A percentile compares a stretch with the other conserved stretches of the same genome.
phyloP scores from a whole-genome alignment of 2,797 vertebrate genomes.

The Choloepus didactylus region DNA sequence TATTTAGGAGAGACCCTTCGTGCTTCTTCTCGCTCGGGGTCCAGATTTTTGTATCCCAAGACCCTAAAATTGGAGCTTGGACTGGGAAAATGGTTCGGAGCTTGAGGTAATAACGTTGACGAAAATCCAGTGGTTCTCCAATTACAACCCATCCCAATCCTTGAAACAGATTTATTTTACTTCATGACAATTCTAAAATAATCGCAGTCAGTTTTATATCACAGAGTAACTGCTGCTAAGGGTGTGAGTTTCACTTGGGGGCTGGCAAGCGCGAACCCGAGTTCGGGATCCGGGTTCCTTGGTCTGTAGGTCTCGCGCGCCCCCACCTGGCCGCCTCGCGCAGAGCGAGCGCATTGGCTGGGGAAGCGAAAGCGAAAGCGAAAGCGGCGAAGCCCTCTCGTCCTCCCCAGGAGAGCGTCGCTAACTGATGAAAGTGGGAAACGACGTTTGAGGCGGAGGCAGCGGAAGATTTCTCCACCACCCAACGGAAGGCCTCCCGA shows the following conservation, averaged over 20 bases:
- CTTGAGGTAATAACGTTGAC: not conserved
- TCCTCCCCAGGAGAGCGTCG: rapidly evolving
- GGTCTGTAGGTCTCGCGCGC: not conserved
- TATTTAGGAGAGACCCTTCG: not conserved
- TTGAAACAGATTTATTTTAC: not conserved
- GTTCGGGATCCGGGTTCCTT: rapidly evolving
- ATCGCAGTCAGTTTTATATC: not conserved
- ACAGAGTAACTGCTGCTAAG: not conserved
- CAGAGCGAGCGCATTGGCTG: rapidly evolving
- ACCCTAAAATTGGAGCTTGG: not conserved
- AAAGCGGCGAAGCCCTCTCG: not conserved
- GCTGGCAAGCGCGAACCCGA: rapidly evolving
- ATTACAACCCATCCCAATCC: not conserved
- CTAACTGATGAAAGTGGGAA: rapidly evolving
- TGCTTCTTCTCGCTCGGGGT: not conserved
- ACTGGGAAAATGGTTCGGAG: not conserved
- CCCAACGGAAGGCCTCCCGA: not conserved
- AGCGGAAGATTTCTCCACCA: not conserved
- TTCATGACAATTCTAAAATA: not conserved
- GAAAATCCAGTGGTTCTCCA: not conserved
- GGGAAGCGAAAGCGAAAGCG: slow-evolving; percentile 69
- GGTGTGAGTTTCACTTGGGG: rapidly evolving
- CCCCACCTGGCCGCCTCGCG: not conserved
- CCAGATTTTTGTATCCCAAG: not conserved
- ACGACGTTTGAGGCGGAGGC: not conserved